Percentiles rank a stretch among this genome's conserved stretches.
These are phyloP conservation scores for Patiria miniata DNA, from an alignment of 35 echinoderm and acorn worm species.

Conservation along the genomic window DNA sequence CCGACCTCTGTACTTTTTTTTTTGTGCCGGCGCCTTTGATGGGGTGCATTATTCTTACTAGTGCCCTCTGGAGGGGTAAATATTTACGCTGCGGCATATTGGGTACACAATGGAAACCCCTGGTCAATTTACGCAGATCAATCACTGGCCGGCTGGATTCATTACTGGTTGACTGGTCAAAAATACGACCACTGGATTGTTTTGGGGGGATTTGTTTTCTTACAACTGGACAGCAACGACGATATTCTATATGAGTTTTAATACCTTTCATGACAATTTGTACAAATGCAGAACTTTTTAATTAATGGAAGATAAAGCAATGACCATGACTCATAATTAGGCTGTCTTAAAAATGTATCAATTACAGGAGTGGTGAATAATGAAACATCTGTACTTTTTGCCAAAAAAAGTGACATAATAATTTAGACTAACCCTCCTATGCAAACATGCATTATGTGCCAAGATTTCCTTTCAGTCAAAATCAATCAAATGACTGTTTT, in stretches of 20 bases:
- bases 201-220: no score
- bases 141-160: background rate
- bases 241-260: no score
- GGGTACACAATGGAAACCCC: background rate
- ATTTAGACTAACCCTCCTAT: no score
- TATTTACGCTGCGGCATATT: background rate
- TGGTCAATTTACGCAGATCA: background rate
- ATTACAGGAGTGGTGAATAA: no score
- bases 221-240: no score
- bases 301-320: background rate
- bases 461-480: no score
- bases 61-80: background rate
- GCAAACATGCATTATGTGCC: no score
- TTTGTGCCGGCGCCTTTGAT: slow-evolving; percentile 27
- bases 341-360: no score
- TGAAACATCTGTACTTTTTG: background rate
- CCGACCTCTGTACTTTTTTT: slow-evolving; percentile 28
- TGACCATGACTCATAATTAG: background rate
- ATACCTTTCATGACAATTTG: background rate
- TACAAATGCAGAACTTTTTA: background rate
- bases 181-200: background rate
- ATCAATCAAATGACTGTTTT: no score
- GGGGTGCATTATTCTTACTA: slow-evolving; percentile 14
- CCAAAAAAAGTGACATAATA: background rate
- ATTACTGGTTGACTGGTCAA: background rate